phyloP scores from a whole-genome alignment of 2,888 invertebrate genomes.

The Tachina lurida region DNA sequence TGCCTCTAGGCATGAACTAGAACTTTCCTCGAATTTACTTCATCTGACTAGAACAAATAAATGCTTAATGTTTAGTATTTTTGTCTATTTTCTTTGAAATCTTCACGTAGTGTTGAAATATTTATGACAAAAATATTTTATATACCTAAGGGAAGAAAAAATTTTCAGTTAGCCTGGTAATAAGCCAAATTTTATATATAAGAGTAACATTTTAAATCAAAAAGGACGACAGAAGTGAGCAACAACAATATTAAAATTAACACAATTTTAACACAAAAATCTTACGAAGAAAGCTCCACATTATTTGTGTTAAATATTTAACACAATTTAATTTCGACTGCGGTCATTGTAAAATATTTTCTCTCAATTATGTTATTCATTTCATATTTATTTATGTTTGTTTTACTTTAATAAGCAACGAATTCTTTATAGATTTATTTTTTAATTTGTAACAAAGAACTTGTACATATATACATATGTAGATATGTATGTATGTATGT shows the following conservation, averaged over 20 bases:
- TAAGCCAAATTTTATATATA: not conserved
- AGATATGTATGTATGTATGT: too few relatives aligned
- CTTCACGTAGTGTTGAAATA: too few relatives aligned
- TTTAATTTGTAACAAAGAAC: not conserved
- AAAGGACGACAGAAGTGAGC: not conserved
- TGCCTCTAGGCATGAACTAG: not conserved
- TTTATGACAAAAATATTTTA: too few relatives aligned
- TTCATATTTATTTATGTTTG: not conserved
- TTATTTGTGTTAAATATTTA: slow-evolving; percentile 33
- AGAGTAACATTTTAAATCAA: slow-evolving; percentile 20
- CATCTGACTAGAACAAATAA: too few relatives aligned
- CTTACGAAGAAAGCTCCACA: slow-evolving; percentile 2
- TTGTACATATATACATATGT: not conserved
- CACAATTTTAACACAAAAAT: not conserved
- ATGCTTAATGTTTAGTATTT: too few relatives aligned
- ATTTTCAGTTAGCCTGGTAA: not conserved
- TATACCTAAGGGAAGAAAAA: not conserved
- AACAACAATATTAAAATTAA: not conserved
- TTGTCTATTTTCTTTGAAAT: too few relatives aligned
- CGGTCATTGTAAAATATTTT: slow-evolving; percentile 8
- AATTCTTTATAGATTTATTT: not conserved
- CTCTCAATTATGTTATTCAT: not conserved
- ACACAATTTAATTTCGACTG: not conserved
- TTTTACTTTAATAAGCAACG: slow-evolving; percentile 8
- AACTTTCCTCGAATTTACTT: not conserved